Conservation (phyloP, 2,797 vertebrate genomes). For the Hydrolagus colliei region DNA sequence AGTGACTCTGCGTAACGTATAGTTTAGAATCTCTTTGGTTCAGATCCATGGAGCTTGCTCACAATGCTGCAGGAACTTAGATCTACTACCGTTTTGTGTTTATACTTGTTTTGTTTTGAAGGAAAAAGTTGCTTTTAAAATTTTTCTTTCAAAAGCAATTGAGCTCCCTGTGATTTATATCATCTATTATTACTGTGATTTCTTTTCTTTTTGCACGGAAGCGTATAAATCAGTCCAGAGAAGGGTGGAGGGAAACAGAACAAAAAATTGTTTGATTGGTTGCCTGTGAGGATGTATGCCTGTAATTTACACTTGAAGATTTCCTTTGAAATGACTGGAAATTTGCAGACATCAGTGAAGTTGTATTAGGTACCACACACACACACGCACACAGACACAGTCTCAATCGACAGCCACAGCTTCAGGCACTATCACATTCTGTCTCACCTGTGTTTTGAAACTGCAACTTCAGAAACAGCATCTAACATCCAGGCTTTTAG, state of each 20-base stretch:
- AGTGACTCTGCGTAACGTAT: neutral
- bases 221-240: slow-evolving; percentile 1
- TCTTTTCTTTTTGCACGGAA: neutral
- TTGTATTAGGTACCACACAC: neutral
- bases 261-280: too few relatives aligned
- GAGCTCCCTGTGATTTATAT: neutral
- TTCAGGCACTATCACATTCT: neutral
- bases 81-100: neutral
- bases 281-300: neutral
- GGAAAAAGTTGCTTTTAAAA: neutral
- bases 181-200: neutral
- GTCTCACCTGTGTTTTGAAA: neutral
- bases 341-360: slow-evolving; percentile 3
- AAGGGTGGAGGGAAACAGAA: neutral
- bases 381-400: neutral
- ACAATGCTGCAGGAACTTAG: too few relatives aligned
- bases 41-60: neutral
- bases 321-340: slow-evolving; percentile 17
- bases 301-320: slow-evolving; percentile 12
- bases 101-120: neutral
- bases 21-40: neutral
- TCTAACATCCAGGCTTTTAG: neutral
- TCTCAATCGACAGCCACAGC: neutral
- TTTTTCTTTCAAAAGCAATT: neutral
- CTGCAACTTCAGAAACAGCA: too few relatives aligned